Evolutionary conservation across 2,113 vertebrate species (phyloP).

Genomic region (Lepus europaeus): DNA sequence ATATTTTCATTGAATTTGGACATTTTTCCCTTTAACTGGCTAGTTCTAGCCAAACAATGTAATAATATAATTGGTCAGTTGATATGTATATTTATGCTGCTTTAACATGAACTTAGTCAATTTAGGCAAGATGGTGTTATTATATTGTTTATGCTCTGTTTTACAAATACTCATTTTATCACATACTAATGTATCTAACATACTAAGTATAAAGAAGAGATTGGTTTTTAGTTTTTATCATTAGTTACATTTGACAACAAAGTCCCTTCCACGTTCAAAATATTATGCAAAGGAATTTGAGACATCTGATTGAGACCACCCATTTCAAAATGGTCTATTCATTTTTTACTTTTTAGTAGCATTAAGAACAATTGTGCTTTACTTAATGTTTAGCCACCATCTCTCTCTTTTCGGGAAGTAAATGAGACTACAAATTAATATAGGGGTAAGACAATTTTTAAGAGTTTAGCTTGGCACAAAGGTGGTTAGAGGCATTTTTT

Average conservation of each 20-base stretch:
- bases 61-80: background rate
- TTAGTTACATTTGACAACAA: background rate
- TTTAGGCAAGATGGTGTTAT: background rate
- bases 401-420: background rate
- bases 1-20: background rate
- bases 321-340: background rate
- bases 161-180: slow-evolving; percentile 24
- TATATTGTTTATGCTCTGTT: slow-evolving; percentile 37
- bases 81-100: background rate
- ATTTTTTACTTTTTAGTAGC: slow-evolving; percentile 14
- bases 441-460: slow-evolving; percentile 26
- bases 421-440: slow-evolving; percentile 1
- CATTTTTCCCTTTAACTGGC: background rate
- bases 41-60: slow-evolving; percentile 1
- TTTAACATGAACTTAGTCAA: slow-evolving; percentile 53
- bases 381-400: background rate
- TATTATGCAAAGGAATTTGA: background rate
- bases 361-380: slow-evolving; percentile 38
- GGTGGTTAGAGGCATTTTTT: background rate
- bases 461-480: background rate
- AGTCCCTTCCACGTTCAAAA: background rate
- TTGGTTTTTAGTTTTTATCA: slow-evolving; percentile 9
- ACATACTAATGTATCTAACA: slow-evolving; percentile 3
- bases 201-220: background rate
- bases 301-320: background rate